Evolutionary conservation across 1,140 invertebrate genomes (phyloP).

Genomic region (Aphelinus atriplicis): DNA sequence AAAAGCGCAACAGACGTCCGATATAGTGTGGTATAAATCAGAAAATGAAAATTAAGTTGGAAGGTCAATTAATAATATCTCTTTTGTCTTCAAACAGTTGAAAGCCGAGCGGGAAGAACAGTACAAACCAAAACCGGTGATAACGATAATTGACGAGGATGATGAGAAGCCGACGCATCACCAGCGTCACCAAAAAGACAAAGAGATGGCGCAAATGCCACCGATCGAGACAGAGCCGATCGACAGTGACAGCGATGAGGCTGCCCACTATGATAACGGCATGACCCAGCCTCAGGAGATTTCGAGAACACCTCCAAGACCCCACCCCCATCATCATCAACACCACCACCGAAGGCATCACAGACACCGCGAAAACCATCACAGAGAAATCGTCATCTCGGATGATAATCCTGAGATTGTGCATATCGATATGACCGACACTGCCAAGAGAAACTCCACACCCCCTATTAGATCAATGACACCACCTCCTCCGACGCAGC

Average conservation of each 20-base stretch:
- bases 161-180: conserved; percentile 56
- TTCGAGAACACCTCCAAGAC: conserved; percentile 61
- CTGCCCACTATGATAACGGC: conserved; percentile 56
- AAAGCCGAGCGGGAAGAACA: conserved; percentile 83
- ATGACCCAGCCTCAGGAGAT: conserved; percentile 42
- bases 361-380: conserved; percentile 64
- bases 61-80: background rate
- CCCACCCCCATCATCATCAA: conserved; percentile 59
- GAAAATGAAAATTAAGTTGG: background rate
- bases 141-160: conserved; percentile 68
- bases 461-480: conserved; percentile 29
- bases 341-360: conserved; percentile 60
- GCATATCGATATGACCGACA: conserved; percentile 45
- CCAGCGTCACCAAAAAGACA: conserved; percentile 46
- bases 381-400: conserved; percentile 56
- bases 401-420: conserved; percentile 47
- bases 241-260: conserved; percentile 70
- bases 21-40: no score
- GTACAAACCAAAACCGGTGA: conserved; percentile 82
- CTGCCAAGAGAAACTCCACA: conserved; percentile 48
- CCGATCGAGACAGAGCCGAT: conserved; percentile 75
- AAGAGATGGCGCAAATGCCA: conserved; percentile 63
- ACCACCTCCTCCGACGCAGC: conserved; percentile 30
- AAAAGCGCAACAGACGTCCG: no score
- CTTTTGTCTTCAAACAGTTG: conserved; percentile 62